phyloP scores from a whole-genome alignment of 2,797 vertebrate species.

The Gouania willdenowi region DNA sequence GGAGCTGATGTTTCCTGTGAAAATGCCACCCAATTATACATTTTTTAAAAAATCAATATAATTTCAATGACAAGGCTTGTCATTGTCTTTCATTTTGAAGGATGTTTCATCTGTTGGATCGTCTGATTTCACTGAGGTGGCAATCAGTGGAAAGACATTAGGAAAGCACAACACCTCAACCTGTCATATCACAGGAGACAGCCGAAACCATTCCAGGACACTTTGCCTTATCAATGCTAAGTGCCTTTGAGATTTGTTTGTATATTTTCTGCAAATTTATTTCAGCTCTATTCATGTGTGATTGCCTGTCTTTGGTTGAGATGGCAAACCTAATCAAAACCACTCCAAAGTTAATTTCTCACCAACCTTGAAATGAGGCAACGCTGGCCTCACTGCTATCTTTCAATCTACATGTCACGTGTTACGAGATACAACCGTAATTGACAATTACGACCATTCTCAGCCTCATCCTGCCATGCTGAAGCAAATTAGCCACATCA shows the following conservation, averaged over 20 bases:
- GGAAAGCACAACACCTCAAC: slow-evolving; percentile 5
- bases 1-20: slow-evolving; percentile 32
- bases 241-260: slow-evolving; percentile 16
- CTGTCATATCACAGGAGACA: not conserved
- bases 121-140: too few relatives aligned
- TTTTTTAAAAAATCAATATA: too few relatives aligned
- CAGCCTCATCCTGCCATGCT: slow-evolving; percentile 42
- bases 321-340: slow-evolving; percentile 30
- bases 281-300: slow-evolving; percentile 5
- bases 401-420: slow-evolving; percentile 43
- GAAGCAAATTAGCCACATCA: slow-evolving; percentile 45
- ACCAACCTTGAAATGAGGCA: slow-evolving; percentile 15
- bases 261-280: slow-evolving; percentile 5
- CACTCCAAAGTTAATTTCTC: slow-evolving; percentile 36
- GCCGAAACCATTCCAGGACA: slow-evolving; percentile 11
- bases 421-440: slow-evolving; percentile 45
- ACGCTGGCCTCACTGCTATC: slow-evolving; percentile 31
- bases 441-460: slow-evolving; percentile 61
- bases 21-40: too few relatives aligned
- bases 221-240: slow-evolving; percentile 26
- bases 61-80: too few relatives aligned
- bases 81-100: too few relatives aligned
- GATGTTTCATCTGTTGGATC: too few relatives aligned
- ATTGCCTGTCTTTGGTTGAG: slow-evolving; percentile 28
- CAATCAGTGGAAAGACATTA: slow-evolving; percentile 18